Conservation (phyloP, 1,140 invertebrate genomes). For the Drosophila cardini region DNA sequence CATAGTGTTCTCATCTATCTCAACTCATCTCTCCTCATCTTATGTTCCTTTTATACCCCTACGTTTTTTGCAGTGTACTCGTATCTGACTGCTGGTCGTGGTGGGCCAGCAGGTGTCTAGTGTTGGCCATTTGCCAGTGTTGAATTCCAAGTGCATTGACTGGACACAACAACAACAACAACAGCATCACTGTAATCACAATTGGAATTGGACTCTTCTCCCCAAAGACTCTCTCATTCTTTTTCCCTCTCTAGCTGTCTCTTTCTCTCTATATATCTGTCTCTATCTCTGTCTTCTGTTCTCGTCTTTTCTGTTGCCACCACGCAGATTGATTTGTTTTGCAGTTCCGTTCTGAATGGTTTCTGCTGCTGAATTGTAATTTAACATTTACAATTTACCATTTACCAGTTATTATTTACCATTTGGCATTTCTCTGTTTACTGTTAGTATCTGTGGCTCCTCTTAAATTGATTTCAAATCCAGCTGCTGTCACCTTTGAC, state of each 20-base stretch:
- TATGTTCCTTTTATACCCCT: too few species aligned
- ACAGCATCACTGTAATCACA: slow-evolving; percentile 43
- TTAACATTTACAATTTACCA: slow-evolving; percentile 58
- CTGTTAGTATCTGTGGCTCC: slow-evolving; percentile 67
- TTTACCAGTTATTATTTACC: slow-evolving; percentile 49
- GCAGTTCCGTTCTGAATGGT: slow-evolving; percentile 46
- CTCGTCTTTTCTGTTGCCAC: not conserved
- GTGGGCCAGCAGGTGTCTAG: slow-evolving; percentile 50
- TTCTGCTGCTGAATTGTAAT: slow-evolving; percentile 42
- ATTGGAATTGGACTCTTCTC: slow-evolving; percentile 58
- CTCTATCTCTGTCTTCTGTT: not conserved
- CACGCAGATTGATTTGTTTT: slow-evolving; percentile 74
- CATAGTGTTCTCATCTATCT: too few species aligned
- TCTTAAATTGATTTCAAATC: slow-evolving; percentile 74
- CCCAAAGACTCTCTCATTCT: slow-evolving; percentile 19
- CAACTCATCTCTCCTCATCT: too few species aligned
- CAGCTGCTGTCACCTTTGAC: slow-evolving; percentile 76
- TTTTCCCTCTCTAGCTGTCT: not conserved
- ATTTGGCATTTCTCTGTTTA: slow-evolving; percentile 61
- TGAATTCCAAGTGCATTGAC: slow-evolving; percentile 72
- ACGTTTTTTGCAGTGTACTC: not conserved
- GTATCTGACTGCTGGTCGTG: slow-evolving; percentile 30
- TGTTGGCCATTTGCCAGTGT: slow-evolving; percentile 42
- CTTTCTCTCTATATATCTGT: slow-evolving; percentile 12
- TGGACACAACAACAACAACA: slow-evolving; percentile 38